Evolutionary conservation across 2,888 invertebrate species (phyloP).

Genomic region (Agrochola lota): DNA sequence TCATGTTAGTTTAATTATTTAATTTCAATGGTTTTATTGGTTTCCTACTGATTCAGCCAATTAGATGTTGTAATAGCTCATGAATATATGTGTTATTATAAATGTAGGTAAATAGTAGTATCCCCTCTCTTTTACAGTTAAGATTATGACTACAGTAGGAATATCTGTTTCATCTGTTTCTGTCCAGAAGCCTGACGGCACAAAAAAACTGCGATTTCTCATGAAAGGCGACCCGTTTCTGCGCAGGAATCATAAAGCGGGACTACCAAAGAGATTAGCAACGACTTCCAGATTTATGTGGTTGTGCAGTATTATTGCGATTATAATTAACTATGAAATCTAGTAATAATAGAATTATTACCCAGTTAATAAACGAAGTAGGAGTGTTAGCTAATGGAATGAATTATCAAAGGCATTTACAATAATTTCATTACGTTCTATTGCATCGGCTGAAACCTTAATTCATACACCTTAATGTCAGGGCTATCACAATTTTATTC

Average conservation of each 20-base stretch:
- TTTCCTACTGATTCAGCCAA: neutral
- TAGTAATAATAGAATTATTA: neutral
- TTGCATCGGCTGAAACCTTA: neutral
- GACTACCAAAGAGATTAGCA: too few relatives aligned
- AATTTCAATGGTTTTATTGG: neutral
- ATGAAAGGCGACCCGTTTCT: neutral
- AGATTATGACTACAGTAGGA: neutral
- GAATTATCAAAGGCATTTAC: neutral
- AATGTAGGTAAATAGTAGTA: neutral
- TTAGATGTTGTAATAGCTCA: neutral
- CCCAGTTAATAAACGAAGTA: neutral
- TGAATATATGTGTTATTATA: neutral
- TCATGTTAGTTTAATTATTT: slow-evolving; percentile 7
- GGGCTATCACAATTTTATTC: neutral
- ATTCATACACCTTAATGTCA: neutral
- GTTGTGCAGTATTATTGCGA: too few relatives aligned
- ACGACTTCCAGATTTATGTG: too few relatives aligned
- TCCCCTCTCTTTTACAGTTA: neutral
- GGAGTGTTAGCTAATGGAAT: neutral
- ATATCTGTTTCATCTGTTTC: neutral
- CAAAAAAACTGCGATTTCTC: neutral
- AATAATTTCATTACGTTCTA: neutral
- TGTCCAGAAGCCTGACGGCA: neutral
- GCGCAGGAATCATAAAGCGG: neutral
- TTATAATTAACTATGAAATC: too few relatives aligned